Conservation (phyloP, 2,113 vertebrate species). For the Melospiza georgiana region DNA sequence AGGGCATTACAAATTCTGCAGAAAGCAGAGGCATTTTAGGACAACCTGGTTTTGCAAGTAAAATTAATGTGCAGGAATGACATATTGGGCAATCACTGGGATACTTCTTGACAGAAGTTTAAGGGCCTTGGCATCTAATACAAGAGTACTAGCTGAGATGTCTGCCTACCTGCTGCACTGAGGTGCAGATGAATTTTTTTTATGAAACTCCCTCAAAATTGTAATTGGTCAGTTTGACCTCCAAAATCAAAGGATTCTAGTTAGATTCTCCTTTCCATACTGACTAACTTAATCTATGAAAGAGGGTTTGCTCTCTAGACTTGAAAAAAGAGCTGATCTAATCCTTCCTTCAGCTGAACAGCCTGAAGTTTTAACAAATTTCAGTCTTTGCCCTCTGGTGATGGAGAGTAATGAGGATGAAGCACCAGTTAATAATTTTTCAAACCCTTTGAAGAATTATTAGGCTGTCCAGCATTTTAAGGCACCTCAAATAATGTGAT, state of each 20-base stretch:
- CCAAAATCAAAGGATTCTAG: neutral
- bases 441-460: neutral
- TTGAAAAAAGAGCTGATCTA: neutral
- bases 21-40: neutral
- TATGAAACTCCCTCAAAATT: neutral
- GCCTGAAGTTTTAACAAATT: neutral
- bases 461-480: neutral
- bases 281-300: neutral
- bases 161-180: neutral
- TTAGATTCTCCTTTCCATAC: neutral
- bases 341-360: neutral
- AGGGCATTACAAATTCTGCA: neutral
- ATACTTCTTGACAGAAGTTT: neutral
- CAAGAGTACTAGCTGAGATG: neutral
- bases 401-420: neutral
- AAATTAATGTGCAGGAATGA: neutral
- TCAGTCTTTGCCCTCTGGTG: neutral
- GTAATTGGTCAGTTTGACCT: neutral
- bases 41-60: constrained; percentile 7
- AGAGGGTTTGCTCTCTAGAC: neutral
- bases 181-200: neutral
- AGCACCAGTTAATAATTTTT: neutral
- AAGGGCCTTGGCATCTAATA: neutral
- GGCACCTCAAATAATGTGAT: neutral
- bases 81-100: neutral